Evolutionary conservation across 1,140 invertebrate species (phyloP).

Genomic region (Parapsyche elsis): DNA sequence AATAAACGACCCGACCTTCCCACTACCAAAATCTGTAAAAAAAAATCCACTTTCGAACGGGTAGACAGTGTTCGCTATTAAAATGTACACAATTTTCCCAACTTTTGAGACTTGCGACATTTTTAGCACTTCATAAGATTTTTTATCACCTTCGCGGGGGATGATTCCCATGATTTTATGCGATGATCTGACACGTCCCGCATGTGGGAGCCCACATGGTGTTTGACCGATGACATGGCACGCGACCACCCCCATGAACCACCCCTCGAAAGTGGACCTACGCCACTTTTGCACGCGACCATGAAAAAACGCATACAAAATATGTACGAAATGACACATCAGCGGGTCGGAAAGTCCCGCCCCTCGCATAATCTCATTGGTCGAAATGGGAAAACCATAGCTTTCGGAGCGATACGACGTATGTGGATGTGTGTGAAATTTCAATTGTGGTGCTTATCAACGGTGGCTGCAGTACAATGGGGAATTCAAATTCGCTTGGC

Average conservation of each 20-base stretch:
- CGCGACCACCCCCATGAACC: conserved; percentile 53
- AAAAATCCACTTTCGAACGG: too few relatives aligned
- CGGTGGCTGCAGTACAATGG: too few relatives aligned
- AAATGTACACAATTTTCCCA: too few relatives aligned
- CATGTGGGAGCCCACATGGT: conserved; percentile 55
- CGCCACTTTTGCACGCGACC: background rate
- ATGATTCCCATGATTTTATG: conserved; percentile 10
- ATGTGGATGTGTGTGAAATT: background rate
- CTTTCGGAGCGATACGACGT: conserved; percentile 7
- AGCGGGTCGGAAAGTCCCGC: background rate
- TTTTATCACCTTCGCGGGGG: too few relatives aligned
- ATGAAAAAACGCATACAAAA: background rate
- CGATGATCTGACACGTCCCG: conserved; percentile 57
- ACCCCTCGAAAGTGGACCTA: conserved; percentile 3
- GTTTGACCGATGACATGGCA: conserved; percentile 56
- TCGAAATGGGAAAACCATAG: background rate
- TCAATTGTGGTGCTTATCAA: too few relatives aligned
- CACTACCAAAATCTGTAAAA: too few relatives aligned
- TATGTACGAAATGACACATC: too few relatives aligned
- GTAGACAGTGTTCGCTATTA: too few relatives aligned
- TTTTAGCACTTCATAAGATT: too few relatives aligned
- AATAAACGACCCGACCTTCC: too few relatives aligned
- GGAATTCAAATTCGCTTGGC: background rate
- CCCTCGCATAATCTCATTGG: conserved; percentile 58
- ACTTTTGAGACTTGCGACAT: too few relatives aligned